Base-by-base conservation (phyloP, 2,888 invertebrate genomes). In the Scaptomyza parva region DNA sequence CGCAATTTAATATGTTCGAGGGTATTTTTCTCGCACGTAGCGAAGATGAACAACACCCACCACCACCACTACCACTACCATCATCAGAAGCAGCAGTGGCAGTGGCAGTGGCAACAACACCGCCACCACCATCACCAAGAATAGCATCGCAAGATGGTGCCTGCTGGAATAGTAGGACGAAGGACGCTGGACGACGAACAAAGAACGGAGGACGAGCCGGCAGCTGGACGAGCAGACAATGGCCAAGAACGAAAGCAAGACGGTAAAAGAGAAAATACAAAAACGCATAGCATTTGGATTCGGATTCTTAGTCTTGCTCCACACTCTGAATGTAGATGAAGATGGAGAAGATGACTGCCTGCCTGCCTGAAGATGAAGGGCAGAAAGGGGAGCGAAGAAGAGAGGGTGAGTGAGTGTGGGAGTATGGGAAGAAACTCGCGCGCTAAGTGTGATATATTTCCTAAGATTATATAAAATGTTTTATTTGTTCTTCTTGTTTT, bases 381-480 rank as follows among this genome's bases (percentile, higher is more conserved):
- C 26, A 43, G 33, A 24, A 33, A 47, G 45, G 44, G 18, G 47
- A 37, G 35, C 30, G 18, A 14, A 28, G n/a, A 47, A 35, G 6
- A 9, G 47, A 52, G 17, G 8, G 24, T 4, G 14, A n/a, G 14
- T 22, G 26, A 14, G 18, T n/a, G 14, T 4, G 14, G n/a, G 22
- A 47, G 41, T 7, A 53, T 30, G 60, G 28, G 45, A 53, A 51
- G 59, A 43, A 41, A 48, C 40, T 63, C 66, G 78, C 86, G 81
- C 86, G 88, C 86, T 92, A 92, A 92, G 91, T 92, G 91, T 91
- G 92, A 91, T 91, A 91, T 91, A 92, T 91, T 90, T 91, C 88
- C 88, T 84, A 88, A 91, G 91, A 91, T 91, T 91, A 91, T 89
- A 89, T 90, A 90, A 90, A 89, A 89, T 90, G 88, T 84, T 90